Evolutionary conservation across 2,888 invertebrate genomes (phyloP).

Genomic region (Tetanocera ferruginea): DNA sequence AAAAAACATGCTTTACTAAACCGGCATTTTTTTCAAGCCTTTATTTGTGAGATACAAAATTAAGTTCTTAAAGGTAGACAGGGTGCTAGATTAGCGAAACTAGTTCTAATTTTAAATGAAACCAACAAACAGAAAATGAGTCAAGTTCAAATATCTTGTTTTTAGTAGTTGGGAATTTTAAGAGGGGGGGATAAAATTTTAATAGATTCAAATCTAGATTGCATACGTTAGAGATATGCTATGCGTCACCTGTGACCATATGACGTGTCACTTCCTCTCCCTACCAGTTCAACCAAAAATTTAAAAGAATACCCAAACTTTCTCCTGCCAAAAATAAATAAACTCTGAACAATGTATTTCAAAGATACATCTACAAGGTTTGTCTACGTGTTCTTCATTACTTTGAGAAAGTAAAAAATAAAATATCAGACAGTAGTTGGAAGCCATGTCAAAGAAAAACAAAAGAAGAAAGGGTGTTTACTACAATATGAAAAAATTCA

Average conservation of each 20-base stretch:
- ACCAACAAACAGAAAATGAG: constrained; percentile 42
- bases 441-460: no score
- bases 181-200: constrained; percentile 6
- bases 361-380: no score
- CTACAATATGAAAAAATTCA: no score
- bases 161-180: not conserved
- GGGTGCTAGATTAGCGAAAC: not conserved
- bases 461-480: no score
- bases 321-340: no score
- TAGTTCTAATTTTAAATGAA: not conserved
- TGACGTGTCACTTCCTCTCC: not conserved
- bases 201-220: not conserved
- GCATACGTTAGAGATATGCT: not conserved
- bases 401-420: no score
- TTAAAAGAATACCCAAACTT: no score
- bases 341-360: no score
- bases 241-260: not conserved
- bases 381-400: no score
- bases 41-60: not conserved
- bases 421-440: no score
- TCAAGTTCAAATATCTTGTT: constrained; percentile 51
- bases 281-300: no score
- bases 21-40: constrained; percentile 48
- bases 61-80: not conserved
- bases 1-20: constrained; percentile 39